A percentile compares a stretch with the other conserved stretches of the same genome.
Evolutionary conservation across 2,113 vertebrate genomes (phyloP).

Genomic region (Coregonus clupeaformis): DNA sequence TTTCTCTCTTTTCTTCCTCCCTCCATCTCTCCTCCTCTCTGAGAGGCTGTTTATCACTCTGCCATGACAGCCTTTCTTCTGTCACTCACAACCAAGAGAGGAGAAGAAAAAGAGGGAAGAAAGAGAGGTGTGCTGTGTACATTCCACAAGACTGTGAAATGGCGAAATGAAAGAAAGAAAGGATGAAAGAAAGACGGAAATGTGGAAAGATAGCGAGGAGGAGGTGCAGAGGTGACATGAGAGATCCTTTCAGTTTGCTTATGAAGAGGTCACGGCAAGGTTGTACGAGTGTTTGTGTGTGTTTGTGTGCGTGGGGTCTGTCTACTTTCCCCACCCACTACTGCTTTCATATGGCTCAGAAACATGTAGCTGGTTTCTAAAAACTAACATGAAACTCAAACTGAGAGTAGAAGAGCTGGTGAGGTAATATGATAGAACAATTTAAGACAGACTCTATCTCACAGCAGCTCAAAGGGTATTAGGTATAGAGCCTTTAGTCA

Average conservation of each 20-base stretch:
- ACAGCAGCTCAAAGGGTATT: constrained; percentile 72
- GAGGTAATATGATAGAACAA: constrained; percentile 66
- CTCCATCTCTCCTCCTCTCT: constrained; percentile 37
- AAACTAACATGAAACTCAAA: constrained; percentile 52
- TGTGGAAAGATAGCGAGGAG: constrained; percentile 3
- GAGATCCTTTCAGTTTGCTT: neutral
- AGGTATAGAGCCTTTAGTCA: constrained; percentile 71
- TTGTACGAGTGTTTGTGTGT: no score
- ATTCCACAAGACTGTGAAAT: constrained; percentile 63
- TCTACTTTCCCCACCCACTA: neutral
- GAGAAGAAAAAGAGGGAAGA: constrained; percentile 53
- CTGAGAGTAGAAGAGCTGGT: constrained; percentile 69
- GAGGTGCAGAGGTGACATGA: constrained; percentile 32
- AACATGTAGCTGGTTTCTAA: no score
- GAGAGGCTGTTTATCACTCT: constrained; percentile 59
- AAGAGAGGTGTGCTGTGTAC: constrained; percentile 57
- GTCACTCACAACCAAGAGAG: constrained; percentile 45
- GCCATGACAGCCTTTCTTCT: constrained; percentile 55
- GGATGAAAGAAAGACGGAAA: no score
- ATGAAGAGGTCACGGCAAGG: neutral
- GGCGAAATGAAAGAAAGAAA: neutral
- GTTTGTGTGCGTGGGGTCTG: neutral
- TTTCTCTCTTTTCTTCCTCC: constrained; percentile 55
- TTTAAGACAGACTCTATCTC: constrained; percentile 63
- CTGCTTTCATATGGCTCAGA: neutral